Percentiles rank a stretch among this genome's conserved stretches.
These are phyloP conservation scores for Mimas tiliae DNA, from an alignment of 2,888 invertebrate species.

Conservation along the genomic window DNA sequence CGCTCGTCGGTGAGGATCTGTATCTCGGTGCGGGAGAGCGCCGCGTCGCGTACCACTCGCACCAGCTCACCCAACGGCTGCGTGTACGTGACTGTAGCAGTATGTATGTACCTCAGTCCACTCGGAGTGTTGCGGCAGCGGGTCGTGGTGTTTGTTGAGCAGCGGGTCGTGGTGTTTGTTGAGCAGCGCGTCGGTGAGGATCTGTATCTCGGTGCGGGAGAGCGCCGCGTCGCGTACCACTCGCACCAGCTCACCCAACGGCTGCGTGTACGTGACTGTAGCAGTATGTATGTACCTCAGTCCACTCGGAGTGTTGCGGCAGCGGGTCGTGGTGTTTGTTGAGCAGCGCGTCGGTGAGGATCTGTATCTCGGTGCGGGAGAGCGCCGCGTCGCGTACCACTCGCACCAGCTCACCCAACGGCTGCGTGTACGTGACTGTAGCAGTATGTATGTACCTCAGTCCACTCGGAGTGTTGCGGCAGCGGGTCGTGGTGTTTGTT, in stretches of 20 bases:
- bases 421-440: neutral
- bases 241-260: conserved; percentile 88
- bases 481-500: conserved; percentile 94
- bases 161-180: conserved; percentile 95
- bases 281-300: conserved; percentile 83
- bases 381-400: conserved; percentile 92
- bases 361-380: conserved; percentile 94
- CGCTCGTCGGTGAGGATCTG: conserved; percentile 94
- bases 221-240: conserved; percentile 92
- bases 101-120: conserved; percentile 89
- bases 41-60: conserved; percentile 91
- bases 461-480: conserved; percentile 92
- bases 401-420: conserved; percentile 44
- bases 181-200: conserved; percentile 93
- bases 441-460: conserved; percentile 83
- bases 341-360: conserved; percentile 93
- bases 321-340: conserved; percentile 94
- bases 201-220: conserved; percentile 94
- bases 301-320: conserved; percentile 92
- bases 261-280: neutral
- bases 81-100: neutral
- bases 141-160: conserved; percentile 94
- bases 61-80: conserved; percentile 88
- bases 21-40: conserved; percentile 93
- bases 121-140: conserved; percentile 90